These are phyloP conservation scores for Lypha dubia DNA, from an alignment of 2,888 invertebrate genomes.

Conservation along the genomic window DNA sequence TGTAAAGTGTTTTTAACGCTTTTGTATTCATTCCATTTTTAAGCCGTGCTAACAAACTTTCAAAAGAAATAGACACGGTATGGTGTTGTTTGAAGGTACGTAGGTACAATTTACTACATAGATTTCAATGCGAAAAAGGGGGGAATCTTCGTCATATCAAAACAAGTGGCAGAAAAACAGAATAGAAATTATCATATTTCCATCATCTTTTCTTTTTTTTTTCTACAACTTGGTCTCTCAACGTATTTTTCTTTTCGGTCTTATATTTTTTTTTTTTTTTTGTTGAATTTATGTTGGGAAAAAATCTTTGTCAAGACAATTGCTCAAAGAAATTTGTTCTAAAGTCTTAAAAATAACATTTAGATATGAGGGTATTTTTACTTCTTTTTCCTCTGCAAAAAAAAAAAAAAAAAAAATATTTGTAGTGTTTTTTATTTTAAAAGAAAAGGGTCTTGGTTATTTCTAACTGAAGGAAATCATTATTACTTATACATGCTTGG, in stretches of 20 bases:
- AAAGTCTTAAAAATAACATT: constrained; percentile 29
- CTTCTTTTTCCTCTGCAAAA: constrained; percentile 7
- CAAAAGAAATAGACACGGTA: constrained; percentile 19
- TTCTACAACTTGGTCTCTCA: neutral
- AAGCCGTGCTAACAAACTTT: constrained; percentile 9
- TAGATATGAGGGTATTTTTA: neutral
- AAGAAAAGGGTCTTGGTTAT: neutral
- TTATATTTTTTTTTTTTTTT: neutral
- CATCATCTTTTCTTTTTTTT: constrained; percentile 34
- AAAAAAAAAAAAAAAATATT: too few species aligned
- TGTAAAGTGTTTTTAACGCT: constrained; percentile 33
- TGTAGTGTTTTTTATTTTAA: neutral
- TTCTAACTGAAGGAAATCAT: constrained; percentile 13
- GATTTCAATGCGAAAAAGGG: neutral
- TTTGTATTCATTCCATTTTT: constrained; percentile 23
- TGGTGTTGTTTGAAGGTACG: constrained; percentile 12
- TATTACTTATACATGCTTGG: neutral
- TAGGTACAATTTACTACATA: neutral
- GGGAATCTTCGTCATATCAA: neutral
- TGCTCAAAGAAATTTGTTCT: constrained; percentile 49
- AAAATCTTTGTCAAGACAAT: constrained; percentile 64
- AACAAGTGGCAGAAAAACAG: constrained; percentile 12
- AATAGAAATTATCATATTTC: constrained; percentile 62
- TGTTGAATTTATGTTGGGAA: constrained; percentile 59
- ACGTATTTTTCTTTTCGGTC: constrained; percentile 2